Evolutionary conservation across 2,113 vertebrate species (phyloP).

Genomic region (Stegostoma tigrinum): DNA sequence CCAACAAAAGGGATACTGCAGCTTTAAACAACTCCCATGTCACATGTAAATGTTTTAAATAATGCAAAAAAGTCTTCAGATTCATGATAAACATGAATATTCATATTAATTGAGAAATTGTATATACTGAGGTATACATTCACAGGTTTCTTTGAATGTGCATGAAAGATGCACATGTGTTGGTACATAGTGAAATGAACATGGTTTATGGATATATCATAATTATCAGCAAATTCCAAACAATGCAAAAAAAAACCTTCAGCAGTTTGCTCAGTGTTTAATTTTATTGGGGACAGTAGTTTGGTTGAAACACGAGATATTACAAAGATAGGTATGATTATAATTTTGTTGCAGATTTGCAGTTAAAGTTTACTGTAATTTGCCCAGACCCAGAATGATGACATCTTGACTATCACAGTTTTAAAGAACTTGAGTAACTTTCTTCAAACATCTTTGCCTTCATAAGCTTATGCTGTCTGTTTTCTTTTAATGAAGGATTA

Average conservation of each 20-base stretch:
- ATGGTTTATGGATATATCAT: neutral
- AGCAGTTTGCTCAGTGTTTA: conserved; percentile 13
- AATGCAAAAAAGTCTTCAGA: conserved; percentile 35
- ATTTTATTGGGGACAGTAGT: neutral
- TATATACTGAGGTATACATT: conserved; percentile 16
- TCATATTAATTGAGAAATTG: neutral
- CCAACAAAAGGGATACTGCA: conserved; percentile 34
- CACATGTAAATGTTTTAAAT: conserved; percentile 35
- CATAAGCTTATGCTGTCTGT: neutral
- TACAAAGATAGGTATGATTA: neutral
- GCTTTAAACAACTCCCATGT: conserved; percentile 22
- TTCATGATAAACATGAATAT: conserved; percentile 12
- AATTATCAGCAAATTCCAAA: conserved; percentile 17
- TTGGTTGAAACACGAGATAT: neutral
- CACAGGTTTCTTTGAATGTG: neutral
- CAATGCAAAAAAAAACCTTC: conserved; percentile 33
- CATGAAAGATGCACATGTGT: neutral
- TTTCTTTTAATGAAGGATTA: conserved; percentile 19
- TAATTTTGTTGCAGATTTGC: conserved; percentile 15
- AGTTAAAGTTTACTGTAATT: neutral
- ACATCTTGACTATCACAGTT: conserved; percentile 29
- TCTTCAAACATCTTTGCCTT: conserved; percentile 32
- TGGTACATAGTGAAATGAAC: conserved; percentile 20
- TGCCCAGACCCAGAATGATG: conserved; percentile 32
- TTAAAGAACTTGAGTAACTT: conserved; percentile 29